These are phyloP conservation scores for Oryzias curvinotus DNA, from an alignment of 2,113 vertebrate genomes.

Conservation along the genomic window DNA sequence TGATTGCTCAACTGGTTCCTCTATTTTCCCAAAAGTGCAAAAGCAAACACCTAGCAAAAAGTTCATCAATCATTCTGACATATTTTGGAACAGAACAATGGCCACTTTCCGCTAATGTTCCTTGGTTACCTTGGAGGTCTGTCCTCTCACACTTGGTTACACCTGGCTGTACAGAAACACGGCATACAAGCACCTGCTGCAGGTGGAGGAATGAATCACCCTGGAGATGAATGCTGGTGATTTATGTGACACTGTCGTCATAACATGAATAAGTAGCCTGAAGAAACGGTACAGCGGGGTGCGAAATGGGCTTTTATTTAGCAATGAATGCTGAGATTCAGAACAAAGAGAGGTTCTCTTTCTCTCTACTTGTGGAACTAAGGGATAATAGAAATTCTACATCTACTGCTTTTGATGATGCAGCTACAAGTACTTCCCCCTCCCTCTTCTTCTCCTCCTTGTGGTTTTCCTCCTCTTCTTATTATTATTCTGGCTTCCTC, in stretches of 20 bases:
- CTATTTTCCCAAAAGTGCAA: conserved; percentile 21
- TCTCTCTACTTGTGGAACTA: conserved; percentile 19
- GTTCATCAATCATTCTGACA: conserved; percentile 67
- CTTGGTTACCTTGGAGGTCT: conserved; percentile 23
- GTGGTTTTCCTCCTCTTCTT: conserved; percentile 39
- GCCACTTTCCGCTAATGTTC: conserved; percentile 50
- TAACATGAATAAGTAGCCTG: conserved; percentile 59
- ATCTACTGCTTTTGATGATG: conserved; percentile 67
- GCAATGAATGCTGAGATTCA: conserved; percentile 36
- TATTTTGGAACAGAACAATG: conserved; percentile 62
- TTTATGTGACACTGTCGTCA: conserved; percentile 65
- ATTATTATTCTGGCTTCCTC: conserved; percentile 42
- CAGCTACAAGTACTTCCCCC: conserved; percentile 43
- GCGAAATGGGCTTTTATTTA: conserved; percentile 51
- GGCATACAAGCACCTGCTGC: conserved; percentile 56
- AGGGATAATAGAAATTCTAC: conserved; percentile 41
- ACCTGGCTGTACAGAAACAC: conserved; percentile 65
- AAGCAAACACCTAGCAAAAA: conserved; percentile 20
- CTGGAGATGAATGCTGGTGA: conserved; percentile 53
- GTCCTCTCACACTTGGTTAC: conserved; percentile 24
- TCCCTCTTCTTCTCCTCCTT: conserved; percentile 26
- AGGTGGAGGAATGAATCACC: conserved; percentile 64
- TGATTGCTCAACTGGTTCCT: conserved; percentile 4
- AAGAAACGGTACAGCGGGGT: conserved; percentile 24
- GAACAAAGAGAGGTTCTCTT: conserved; percentile 29